Percentiles rank a stretch among this genome's conserved stretches.
Conservation (phyloP, 2,797 vertebrate species). For the Cyclopterus lumpus region DNA sequence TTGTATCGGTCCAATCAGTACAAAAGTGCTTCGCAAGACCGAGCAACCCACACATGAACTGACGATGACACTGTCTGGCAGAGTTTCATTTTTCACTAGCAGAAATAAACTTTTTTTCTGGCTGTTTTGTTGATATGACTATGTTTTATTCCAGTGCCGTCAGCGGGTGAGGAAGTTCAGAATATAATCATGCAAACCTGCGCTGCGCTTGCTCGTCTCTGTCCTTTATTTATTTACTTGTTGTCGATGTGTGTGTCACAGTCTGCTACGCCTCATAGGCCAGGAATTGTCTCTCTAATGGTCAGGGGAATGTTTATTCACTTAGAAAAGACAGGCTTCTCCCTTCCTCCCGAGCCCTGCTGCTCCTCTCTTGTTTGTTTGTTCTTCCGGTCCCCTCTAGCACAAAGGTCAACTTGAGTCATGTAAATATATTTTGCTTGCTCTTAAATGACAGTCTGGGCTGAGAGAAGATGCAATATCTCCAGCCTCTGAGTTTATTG, state of each 20-base stretch:
- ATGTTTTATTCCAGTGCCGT: constrained; percentile 19
- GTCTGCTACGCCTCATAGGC: constrained; percentile 8
- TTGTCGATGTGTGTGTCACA: constrained; percentile 12
- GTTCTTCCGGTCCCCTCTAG: constrained; percentile 43
- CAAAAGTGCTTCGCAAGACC: constrained; percentile 3
- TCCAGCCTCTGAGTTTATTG: constrained; percentile 52
- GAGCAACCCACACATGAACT: constrained; percentile 37
- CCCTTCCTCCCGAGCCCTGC: constrained; percentile 17
- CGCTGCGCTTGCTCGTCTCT: constrained; percentile 9
- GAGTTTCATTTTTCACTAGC: constrained; percentile 6
- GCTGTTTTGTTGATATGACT: constrained; percentile 15
- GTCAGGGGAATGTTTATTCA: constrained; percentile 44
- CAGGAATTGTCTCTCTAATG: constrained; percentile 18
- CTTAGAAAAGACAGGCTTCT: constrained; percentile 41
- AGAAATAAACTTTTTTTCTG: constrained; percentile 8
- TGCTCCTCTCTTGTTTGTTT: constrained; percentile 58
- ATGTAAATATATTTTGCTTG: constrained; percentile 63
- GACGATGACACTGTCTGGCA: neutral
- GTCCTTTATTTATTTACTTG: constrained; percentile 22
- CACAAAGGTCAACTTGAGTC: constrained; percentile 60
- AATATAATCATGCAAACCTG: constrained; percentile 26
- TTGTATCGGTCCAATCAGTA: constrained; percentile 8
- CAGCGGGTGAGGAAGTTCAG: constrained; percentile 3
- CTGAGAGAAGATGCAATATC: constrained; percentile 39
- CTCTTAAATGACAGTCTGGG: constrained; percentile 54